Evolutionary conservation across 2,888 invertebrate species (phyloP).

Genomic region (Cheilosia impressa): DNA sequence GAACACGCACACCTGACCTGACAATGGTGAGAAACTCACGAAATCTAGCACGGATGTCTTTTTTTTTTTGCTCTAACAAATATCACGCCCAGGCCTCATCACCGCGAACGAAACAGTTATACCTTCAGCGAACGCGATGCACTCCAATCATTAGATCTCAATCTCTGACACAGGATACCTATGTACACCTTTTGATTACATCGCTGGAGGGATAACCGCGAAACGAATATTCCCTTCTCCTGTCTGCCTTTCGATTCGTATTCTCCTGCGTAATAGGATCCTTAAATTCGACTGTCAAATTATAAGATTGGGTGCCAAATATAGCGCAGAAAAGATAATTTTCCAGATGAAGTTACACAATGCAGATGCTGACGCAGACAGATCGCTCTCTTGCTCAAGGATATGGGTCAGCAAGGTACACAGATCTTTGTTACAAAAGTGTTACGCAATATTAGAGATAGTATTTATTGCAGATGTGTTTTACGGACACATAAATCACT

Average conservation of each 20-base stretch:
- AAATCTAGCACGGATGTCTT: conserved; percentile 58
- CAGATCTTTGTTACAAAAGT: conserved; percentile 51
- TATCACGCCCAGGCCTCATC: conserved; percentile 50
- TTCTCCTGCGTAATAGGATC: conserved; percentile 54
- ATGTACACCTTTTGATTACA: conserved; percentile 57
- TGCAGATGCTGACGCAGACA: conserved; percentile 62
- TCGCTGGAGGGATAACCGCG: conserved; percentile 61
- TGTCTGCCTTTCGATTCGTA: conserved; percentile 6
- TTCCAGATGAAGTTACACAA: conserved; percentile 72
- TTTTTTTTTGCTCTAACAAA: conserved; percentile 21
- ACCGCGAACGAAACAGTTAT: conserved; percentile 71
- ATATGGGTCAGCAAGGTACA: conserved; percentile 61
- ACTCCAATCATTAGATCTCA: conserved; percentile 59
- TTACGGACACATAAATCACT: conserved; percentile 53
- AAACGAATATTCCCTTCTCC: conserved; percentile 50
- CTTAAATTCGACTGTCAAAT: conserved; percentile 62
- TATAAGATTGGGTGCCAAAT: conserved; percentile 62
- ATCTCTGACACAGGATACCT: conserved; percentile 62
- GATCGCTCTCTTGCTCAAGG: conserved; percentile 53
- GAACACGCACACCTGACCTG: conserved; percentile 36
- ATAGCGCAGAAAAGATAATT: conserved; percentile 71
- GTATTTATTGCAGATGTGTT: conserved; percentile 56
- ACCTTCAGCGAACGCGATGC: conserved; percentile 38
- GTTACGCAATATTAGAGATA: conserved; percentile 56
- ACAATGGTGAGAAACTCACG: conserved; percentile 64